Percentiles rank a stretch among this genome's conserved stretches.
Conservation (phyloP, 2,888 invertebrate genomes). For the Eristalis tenax region DNA sequence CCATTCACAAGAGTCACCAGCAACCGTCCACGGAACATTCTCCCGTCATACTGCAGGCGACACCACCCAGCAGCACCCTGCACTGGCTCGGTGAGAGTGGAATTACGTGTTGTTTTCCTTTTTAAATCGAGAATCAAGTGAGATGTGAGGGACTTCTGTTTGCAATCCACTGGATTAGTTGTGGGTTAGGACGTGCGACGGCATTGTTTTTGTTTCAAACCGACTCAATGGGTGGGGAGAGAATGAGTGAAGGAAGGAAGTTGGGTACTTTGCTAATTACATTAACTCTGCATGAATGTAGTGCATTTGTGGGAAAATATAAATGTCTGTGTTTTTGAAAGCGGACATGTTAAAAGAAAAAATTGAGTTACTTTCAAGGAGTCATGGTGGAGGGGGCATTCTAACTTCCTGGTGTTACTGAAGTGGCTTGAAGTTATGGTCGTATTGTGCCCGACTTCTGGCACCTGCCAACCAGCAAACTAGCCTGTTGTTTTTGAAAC, state of each 20-base stretch:
- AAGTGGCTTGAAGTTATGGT: too few species aligned
- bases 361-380: too few species aligned
- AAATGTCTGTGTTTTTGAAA: too few species aligned
- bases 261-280: background rate
- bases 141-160: background rate
- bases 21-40: background rate
- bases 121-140: background rate
- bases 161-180: background rate
- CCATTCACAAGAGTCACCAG: background rate
- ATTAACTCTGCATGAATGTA: background rate
- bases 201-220: background rate
- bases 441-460: too few species aligned
- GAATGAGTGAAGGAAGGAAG: background rate
- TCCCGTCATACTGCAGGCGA: background rate
- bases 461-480: too few species aligned
- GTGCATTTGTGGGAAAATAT: background rate
- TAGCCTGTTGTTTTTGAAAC: too few species aligned
- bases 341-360: too few species aligned
- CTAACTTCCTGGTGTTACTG: too few species aligned
- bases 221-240: background rate
- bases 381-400: too few species aligned
- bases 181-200: background rate
- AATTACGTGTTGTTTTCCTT: slow-evolving; percentile 18
- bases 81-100: background rate
- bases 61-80: background rate